Percentiles rank a stretch among this genome's conserved stretches.
phyloP scores from a whole-genome alignment of 2,888 invertebrate genomes.

The Leucoptera coffeella region DNA sequence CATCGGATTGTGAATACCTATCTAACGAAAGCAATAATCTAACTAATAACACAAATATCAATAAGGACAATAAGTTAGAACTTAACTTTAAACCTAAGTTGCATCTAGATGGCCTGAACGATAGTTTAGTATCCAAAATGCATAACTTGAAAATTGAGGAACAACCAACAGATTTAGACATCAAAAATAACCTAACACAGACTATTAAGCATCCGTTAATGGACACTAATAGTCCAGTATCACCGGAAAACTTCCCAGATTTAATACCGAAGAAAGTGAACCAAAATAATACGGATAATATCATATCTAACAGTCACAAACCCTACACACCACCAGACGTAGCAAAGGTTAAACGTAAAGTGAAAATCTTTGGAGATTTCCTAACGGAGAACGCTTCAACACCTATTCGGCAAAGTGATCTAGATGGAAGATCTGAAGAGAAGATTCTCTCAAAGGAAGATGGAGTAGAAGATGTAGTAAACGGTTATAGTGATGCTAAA shows the following conservation, averaged over 20 bases:
- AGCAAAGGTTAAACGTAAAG: conserved; percentile 27
- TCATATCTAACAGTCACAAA: too few relatives aligned
- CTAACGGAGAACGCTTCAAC: conserved; percentile 33
- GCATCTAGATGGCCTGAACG: conserved; percentile 9
- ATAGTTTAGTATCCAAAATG: conserved; percentile 17
- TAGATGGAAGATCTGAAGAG: conserved; percentile 17
- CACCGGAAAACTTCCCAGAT: conserved; percentile 49
- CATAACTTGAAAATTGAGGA: conserved; percentile 14
- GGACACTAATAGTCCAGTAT: conserved; percentile 46
- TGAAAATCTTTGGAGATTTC: conserved; percentile 16
- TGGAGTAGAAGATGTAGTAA: neutral
- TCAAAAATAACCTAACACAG: conserved; percentile 32
- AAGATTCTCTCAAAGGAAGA: neutral
- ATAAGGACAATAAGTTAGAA: too few relatives aligned
- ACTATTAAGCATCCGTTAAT: conserved; percentile 56
- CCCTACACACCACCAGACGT: too few relatives aligned
- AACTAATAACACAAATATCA: too few relatives aligned
- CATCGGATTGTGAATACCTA: too few relatives aligned
- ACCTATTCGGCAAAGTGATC: conserved; percentile 37
- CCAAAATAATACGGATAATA: conserved; percentile 17
- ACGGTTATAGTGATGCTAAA: too few relatives aligned
- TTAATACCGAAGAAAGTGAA: conserved; percentile 39
- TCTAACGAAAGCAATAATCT: too few relatives aligned
- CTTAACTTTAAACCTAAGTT: too few relatives aligned
- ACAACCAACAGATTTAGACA: conserved; percentile 22